Conservation (phyloP, 2,888 invertebrate species). For the Thymelicus lineola region DNA sequence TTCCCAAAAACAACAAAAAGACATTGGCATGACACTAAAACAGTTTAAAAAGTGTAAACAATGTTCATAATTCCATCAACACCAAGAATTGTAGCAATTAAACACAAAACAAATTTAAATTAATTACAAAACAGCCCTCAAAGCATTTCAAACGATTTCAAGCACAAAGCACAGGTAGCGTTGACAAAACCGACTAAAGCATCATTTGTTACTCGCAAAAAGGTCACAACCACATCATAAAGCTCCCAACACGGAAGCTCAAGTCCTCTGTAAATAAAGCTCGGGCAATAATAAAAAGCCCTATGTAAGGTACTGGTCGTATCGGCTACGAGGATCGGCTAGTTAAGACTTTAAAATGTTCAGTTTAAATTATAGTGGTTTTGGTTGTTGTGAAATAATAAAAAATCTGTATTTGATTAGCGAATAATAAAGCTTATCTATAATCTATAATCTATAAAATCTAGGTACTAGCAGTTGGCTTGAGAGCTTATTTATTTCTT, state of each 20-base stretch:
- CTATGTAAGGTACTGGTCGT: not conserved
- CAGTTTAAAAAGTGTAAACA: no score
- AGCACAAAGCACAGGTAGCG: not conserved
- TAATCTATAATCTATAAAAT: no score
- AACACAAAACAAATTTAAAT: not conserved
- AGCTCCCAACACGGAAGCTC: conserved; percentile 30
- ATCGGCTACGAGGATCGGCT: not conserved
- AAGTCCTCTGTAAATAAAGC: conserved; percentile 34
- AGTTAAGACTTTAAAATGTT: no score
- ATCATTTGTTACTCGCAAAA: conserved; percentile 23
- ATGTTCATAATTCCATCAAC: no score
- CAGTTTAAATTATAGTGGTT: no score
- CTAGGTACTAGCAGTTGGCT: no score
- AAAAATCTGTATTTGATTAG: no score
- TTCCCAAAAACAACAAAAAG: no score
- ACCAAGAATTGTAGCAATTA: not conserved
- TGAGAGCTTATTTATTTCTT: no score
- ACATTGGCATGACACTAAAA: no score
- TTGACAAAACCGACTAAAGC: conserved; percentile 20
- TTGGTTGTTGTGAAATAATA: no score
- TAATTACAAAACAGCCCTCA: conserved; percentile 3
- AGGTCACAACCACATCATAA: conserved; percentile 32
- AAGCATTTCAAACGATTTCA: not conserved
- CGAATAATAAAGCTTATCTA: no score
- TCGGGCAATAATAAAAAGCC: conserved; percentile 33